These are phyloP conservation scores for Mus minutoides DNA, from an alignment of 2,797 vertebrate species.

Conservation along the genomic window DNA sequence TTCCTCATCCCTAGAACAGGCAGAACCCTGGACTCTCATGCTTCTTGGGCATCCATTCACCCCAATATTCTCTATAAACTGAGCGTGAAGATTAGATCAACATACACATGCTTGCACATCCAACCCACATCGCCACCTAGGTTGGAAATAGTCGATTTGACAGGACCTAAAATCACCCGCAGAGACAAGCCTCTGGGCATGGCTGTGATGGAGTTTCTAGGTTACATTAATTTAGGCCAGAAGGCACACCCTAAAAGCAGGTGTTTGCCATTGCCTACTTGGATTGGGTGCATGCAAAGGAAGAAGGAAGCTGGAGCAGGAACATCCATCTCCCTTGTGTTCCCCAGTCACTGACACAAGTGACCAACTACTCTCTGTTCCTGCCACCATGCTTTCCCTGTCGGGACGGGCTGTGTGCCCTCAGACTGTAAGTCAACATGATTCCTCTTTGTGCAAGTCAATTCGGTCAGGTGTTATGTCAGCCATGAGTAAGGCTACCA, in stretches of 20 bases:
- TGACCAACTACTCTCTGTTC: not conserved
- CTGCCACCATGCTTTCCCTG: not conserved
- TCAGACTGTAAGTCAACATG: not conserved
- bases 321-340: not conserved
- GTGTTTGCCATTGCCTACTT: no score
- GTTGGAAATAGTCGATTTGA: not conserved
- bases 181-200: not conserved
- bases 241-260: not conserved
- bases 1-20: accelerated
- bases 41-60: not conserved
- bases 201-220: not conserved
- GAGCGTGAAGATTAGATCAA: not conserved
- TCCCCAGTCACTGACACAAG: not conserved
- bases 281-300: not conserved
- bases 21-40: not conserved
- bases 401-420: not conserved
- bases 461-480: not conserved
- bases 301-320: not conserved
- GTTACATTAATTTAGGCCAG: not conserved
- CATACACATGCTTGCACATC: not conserved
- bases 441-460: not conserved
- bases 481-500: not conserved
- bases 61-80: not conserved
- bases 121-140: not conserved
- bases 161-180: not conserved